Conservation (phyloP, 1,140 invertebrate genomes). For the Drosophila bifasciata region DNA sequence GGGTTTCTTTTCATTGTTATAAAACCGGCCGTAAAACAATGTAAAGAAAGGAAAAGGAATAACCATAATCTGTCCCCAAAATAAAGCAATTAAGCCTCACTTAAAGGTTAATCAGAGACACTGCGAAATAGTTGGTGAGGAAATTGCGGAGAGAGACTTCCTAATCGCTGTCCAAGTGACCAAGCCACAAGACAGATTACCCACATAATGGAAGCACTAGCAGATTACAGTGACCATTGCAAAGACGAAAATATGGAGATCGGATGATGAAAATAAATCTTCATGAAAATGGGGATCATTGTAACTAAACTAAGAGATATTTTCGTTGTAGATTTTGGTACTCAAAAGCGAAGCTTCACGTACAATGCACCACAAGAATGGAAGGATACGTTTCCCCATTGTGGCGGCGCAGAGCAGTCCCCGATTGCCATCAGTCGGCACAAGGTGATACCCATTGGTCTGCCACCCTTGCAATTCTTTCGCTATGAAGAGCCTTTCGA, state of each 20-base stretch:
- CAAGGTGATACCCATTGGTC: conserved; percentile 49
- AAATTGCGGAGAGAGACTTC: conserved; percentile 9
- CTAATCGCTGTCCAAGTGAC: conserved; percentile 11
- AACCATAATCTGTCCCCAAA: conserved; percentile 12
- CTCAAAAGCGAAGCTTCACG: conserved; percentile 37
- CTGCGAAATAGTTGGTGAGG: conserved; percentile 9
- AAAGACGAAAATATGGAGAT: no score
- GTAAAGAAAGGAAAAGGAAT: conserved; percentile 31
- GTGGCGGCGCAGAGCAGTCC: conserved; percentile 55
- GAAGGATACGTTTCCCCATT: conserved; percentile 33
- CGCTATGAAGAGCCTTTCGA: conserved; percentile 60
- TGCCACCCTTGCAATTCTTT: conserved; percentile 51
- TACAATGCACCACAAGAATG: conserved; percentile 54
- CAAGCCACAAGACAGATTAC: background rate
- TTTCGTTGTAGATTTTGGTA: conserved; percentile 42
- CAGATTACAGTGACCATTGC: no score
- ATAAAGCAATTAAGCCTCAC: conserved; percentile 38
- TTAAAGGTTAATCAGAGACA: conserved; percentile 23
- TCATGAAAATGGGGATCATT: no score
- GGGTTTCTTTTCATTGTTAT: conserved; percentile 20
- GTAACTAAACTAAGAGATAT: background rate
- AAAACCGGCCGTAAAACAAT: conserved; percentile 40
- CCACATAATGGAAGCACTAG: background rate
- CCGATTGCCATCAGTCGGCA: conserved; percentile 51
- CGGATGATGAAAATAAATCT: no score